Evolutionary conservation across 2,797 vertebrate genomes (phyloP).

Genomic region (Galago senegalensis): DNA sequence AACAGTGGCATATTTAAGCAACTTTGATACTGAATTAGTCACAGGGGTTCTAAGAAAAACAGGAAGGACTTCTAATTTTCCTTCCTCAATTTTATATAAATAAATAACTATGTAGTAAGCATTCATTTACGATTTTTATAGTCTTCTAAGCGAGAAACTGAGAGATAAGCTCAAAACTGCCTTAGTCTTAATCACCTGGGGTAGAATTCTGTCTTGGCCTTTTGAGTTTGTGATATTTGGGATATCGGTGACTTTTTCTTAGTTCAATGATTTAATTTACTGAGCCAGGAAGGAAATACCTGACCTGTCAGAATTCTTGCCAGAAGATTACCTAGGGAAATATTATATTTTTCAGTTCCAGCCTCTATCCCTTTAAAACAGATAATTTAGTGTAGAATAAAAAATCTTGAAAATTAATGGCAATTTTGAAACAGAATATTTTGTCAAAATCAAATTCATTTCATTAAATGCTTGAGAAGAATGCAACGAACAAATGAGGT

Average conservation of each 20-base stretch:
- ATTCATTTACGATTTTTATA: background rate
- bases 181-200: background rate
- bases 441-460: slow-evolving; percentile 92
- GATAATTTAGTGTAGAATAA: slow-evolving; percentile 78
- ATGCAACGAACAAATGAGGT: slow-evolving; percentile 96
- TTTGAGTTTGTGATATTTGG: slow-evolving; percentile 41
- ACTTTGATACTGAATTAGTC: background rate
- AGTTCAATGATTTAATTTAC: slow-evolving; percentile 1
- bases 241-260: background rate
- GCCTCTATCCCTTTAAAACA: slow-evolving; percentile 79
- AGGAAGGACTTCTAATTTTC: background rate
- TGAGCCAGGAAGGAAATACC: background rate
- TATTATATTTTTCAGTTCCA: background rate
- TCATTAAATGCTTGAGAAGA: slow-evolving; percentile 92
- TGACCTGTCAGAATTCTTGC: background rate
- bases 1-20: background rate
- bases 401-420: slow-evolving; percentile 87
- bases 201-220: slow-evolving; percentile 6
- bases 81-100: slow-evolving; percentile 6
- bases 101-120: background rate
- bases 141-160: background rate
- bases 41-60: background rate
- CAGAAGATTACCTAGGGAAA: slow-evolving; percentile 32
- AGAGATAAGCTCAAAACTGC: background rate
- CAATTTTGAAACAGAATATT: slow-evolving; percentile 90